Evolutionary conservation across 1,140 invertebrate species (phyloP).

Genomic region (Drosophila mayri): DNA sequence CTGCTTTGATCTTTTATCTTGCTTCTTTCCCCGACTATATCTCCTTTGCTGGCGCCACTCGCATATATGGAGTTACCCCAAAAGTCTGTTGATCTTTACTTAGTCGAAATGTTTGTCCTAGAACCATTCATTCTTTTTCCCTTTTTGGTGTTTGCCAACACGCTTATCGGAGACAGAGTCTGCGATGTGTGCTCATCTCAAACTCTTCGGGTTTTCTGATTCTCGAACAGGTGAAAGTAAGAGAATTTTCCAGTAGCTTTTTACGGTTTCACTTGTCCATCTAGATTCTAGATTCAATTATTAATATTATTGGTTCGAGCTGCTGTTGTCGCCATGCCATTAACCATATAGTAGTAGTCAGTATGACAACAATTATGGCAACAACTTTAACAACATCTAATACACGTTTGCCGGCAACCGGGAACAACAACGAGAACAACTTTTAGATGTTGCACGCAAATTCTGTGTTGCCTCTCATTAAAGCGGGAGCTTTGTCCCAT

Average conservation of each 20-base stretch:
- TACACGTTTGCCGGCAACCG: slow-evolving; percentile 11
- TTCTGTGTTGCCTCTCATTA: slow-evolving; percentile 80
- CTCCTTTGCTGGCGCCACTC: slow-evolving; percentile 30
- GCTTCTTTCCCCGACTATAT: neutral
- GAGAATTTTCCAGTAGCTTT: neutral
- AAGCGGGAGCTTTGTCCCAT: slow-evolving; percentile 40
- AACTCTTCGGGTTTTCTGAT: neutral
- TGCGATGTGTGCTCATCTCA: neutral
- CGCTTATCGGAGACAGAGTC: slow-evolving; percentile 13
- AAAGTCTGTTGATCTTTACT: slow-evolving; percentile 46
- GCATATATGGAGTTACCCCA: neutral
- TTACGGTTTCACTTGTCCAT: slow-evolving; percentile 66
- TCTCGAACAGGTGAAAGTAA: slow-evolving; percentile 36
- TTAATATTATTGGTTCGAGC: slow-evolving; percentile 19
- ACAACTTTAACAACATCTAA: slow-evolving; percentile 43
- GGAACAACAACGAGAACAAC: slow-evolving; percentile 43
- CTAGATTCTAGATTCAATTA: slow-evolving; percentile 54
- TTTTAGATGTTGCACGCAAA: slow-evolving; percentile 63
- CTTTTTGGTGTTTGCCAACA: slow-evolving; percentile 4
- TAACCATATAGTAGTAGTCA: slow-evolving; percentile 20
- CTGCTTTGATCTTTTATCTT: slow-evolving; percentile 26
- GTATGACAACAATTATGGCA: slow-evolving; percentile 42
- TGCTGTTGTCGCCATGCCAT: slow-evolving; percentile 30
- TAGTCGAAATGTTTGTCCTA: slow-evolving; percentile 25
- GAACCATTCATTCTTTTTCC: slow-evolving; percentile 27